Percentiles rank a stretch among this genome's conserved stretches.
These are phyloP conservation scores for Turritopsis rubra DNA, from an alignment of 30 jellyfish, hydroid and myxozoan species.

Conservation along the genomic window DNA sequence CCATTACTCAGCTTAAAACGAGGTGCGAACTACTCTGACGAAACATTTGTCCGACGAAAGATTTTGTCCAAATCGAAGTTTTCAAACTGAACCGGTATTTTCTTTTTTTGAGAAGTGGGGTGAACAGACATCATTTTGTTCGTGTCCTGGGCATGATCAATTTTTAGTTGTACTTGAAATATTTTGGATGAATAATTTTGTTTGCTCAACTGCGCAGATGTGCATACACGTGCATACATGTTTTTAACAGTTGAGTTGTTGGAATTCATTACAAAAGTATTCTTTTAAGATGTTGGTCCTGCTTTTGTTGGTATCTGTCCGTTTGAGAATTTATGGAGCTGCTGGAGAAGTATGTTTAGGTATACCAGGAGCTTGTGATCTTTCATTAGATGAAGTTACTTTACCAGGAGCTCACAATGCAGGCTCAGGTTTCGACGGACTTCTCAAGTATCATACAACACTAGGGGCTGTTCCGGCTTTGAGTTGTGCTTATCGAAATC, in stretches of 20 bases:
- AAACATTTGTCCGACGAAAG: too few relatives aligned
- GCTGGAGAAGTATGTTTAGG: constrained; percentile 44
- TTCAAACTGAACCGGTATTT: too few relatives aligned
- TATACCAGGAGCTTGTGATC: constrained; percentile 40
- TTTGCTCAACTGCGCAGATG: background rate
- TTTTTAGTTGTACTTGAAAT: background rate
- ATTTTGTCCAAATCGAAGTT: too few relatives aligned
- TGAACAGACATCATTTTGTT: too few relatives aligned
- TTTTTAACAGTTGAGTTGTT: too few relatives aligned
- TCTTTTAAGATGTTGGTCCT: background rate
- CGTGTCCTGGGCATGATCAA: too few relatives aligned
- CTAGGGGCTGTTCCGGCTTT: constrained; percentile 37
- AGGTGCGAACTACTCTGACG: too few relatives aligned
- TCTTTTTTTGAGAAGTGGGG: too few relatives aligned
- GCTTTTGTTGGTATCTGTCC: background rate
- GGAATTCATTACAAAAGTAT: too few relatives aligned
- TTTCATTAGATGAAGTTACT: constrained; percentile 38
- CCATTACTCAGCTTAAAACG: too few relatives aligned
- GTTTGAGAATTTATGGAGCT: background rate
- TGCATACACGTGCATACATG: too few relatives aligned
- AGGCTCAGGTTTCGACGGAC: constrained; percentile 67
- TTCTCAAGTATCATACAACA: constrained; percentile 36
- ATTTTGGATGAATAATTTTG: background rate
- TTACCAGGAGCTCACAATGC: constrained; percentile 67
- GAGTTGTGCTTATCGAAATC: constrained; percentile 60